Evolutionary conservation across 2,888 invertebrate genomes (phyloP).

Genomic region (Eilema depressum): DNA sequence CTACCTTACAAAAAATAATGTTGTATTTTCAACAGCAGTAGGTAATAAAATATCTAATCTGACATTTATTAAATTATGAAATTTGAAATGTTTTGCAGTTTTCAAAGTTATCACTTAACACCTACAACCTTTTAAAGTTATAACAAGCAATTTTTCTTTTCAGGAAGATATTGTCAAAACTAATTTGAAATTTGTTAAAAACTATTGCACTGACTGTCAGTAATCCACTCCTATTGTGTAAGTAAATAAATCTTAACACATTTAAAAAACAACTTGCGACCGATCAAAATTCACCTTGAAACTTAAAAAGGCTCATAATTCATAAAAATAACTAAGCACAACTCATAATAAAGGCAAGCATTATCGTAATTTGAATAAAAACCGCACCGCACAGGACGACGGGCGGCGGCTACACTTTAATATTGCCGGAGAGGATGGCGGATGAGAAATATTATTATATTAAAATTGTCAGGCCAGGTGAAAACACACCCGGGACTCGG

Average conservation of each 20-base stretch:
- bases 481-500: constrained; percentile 52
- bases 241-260: neutral
- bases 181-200: neutral
- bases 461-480: constrained; percentile 74
- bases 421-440: constrained; percentile 50
- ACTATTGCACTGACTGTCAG: neutral
- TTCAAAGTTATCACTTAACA: too few relatives aligned
- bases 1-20: too few relatives aligned
- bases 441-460: constrained; percentile 71
- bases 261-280: neutral
- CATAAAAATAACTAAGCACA: constrained; percentile 30
- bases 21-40: too few relatives aligned
- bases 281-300: neutral
- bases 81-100: too few relatives aligned
- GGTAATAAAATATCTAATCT: too few relatives aligned
- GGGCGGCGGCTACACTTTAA: constrained; percentile 47
- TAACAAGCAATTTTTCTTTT: too few relatives aligned
- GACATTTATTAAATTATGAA: too few relatives aligned
- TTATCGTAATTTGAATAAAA: constrained; percentile 57
- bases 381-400: constrained; percentile 34
- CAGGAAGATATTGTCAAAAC: neutral
- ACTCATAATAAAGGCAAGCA: constrained; percentile 44
- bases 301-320: constrained; percentile 3
- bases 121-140: too few relatives aligned
- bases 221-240: too few relatives aligned